A percentile compares a stretch with the other conserved stretches of the same genome.
These are phyloP conservation scores for Natator depressus DNA, from an alignment of 2,113 vertebrate genomes.

Conservation along the genomic window DNA sequence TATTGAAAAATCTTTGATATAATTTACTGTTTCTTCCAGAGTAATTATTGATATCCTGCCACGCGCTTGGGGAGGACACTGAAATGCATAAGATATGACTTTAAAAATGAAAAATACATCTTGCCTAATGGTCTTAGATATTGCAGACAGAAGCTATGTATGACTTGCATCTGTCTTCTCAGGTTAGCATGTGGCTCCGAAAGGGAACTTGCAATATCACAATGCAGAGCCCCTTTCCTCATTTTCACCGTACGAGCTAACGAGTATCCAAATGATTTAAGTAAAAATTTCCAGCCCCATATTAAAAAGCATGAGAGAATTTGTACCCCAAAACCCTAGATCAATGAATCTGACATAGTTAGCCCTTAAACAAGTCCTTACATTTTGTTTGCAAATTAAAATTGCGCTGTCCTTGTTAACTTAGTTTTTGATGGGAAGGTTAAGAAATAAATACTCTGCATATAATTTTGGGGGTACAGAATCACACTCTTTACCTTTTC, in stretches of 20 bases:
- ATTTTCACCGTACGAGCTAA: background rate
- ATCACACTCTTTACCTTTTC: background rate
- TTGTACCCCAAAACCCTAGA: background rate
- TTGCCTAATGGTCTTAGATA: background rate
- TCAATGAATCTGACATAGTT: background rate
- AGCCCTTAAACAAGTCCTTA: background rate
- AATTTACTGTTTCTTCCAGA: background rate
- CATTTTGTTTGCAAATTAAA: background rate
- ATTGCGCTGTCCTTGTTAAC: background rate
- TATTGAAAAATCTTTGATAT: constrained; percentile 4
- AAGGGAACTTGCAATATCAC: background rate
- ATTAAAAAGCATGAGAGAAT: background rate
- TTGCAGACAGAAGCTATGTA: background rate
- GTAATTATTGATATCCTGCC: background rate
- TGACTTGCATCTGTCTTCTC: background rate
- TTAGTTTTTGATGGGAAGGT: background rate
- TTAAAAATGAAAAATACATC: background rate
- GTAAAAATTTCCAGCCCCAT: background rate
- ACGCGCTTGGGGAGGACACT: background rate
- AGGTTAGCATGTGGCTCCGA: background rate
- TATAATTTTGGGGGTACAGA: background rate
- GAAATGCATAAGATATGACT: background rate
- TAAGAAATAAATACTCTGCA: background rate
- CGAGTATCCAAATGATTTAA: background rate
- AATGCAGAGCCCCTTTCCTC: background rate